A percentile compares a stretch with the other conserved stretches of the same genome.
Conservation (phyloP, 2,888 invertebrate species). For the Drosophila limbata region DNA sequence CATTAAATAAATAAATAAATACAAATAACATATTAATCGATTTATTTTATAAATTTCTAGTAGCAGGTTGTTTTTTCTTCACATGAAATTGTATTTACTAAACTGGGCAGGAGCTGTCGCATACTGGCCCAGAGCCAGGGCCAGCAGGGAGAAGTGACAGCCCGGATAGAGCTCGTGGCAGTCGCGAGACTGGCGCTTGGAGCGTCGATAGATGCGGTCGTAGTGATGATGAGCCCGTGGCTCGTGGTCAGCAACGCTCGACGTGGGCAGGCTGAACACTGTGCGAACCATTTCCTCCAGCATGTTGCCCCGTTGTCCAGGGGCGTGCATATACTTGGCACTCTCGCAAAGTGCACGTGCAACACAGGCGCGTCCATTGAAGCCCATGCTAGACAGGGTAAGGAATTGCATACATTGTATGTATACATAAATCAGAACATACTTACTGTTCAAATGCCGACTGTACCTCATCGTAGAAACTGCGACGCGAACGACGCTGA, state of each 20-base stretch:
- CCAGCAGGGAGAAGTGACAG: slow-evolving; percentile 90
- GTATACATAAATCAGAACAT: background rate
- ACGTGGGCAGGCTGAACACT: slow-evolving; percentile 86
- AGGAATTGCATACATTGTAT: background rate
- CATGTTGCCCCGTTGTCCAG: slow-evolving; percentile 87
- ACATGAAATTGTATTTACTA: slow-evolving; percentile 66
- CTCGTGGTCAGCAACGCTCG: slow-evolving; percentile 50
- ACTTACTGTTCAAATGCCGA: slow-evolving; percentile 89
- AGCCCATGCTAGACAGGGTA: slow-evolving; percentile 88
- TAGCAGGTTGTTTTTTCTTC: slow-evolving; percentile 2
- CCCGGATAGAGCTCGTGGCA: slow-evolving; percentile 87
- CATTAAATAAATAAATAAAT: no score
- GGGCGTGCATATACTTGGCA: slow-evolving; percentile 86
- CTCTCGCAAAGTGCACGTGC: slow-evolving; percentile 91
- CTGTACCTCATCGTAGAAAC: slow-evolving; percentile 90
- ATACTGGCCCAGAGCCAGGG: slow-evolving; percentile 88
- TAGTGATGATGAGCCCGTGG: slow-evolving; percentile 88
- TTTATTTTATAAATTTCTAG: background rate
- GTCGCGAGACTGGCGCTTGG: slow-evolving; percentile 85
- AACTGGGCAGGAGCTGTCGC: slow-evolving; percentile 68
- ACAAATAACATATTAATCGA: no score
- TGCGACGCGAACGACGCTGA: slow-evolving; percentile 88
- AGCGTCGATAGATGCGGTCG: slow-evolving; percentile 88
- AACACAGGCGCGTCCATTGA: slow-evolving; percentile 90
- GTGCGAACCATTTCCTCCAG: slow-evolving; percentile 90